phyloP scores from a whole-genome alignment of 2,797 vertebrate genomes.

The Tarsius wallacei region DNA sequence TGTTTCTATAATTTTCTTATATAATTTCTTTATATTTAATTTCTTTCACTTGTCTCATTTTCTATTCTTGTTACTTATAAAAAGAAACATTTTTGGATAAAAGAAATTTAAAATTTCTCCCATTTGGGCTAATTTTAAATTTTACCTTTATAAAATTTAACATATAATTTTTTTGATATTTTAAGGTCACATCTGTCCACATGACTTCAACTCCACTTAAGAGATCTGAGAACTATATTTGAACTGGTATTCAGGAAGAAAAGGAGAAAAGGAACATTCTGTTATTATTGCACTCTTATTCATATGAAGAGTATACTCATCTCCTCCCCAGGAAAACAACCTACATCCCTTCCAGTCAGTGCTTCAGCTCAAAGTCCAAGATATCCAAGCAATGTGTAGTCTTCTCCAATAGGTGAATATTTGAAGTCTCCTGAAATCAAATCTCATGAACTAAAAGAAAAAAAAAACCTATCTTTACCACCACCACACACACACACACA shows the following conservation, averaged over 20 bases:
- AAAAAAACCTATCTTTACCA: background rate
- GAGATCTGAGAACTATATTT: background rate
- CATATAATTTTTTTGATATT: conserved; percentile 2
- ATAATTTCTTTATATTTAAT: background rate
- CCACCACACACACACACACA: background rate
- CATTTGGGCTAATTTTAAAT: background rate
- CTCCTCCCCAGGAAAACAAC: background rate
- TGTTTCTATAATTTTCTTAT: too few species aligned
- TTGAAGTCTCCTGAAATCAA: background rate
- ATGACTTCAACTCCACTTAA: background rate
- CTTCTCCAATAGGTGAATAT: background rate
- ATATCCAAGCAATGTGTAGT: background rate
- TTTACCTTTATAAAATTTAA: conserved; percentile 31
- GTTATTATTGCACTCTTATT: background rate
- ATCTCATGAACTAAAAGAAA: background rate
- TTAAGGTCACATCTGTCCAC: background rate
- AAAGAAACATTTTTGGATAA: background rate
- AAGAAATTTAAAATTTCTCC: background rate
- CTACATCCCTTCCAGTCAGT: background rate
- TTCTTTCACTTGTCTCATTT: background rate
- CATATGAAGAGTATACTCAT: background rate
- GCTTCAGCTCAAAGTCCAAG: background rate
- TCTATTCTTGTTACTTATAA: background rate
- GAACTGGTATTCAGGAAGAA: background rate
- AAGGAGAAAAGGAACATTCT: background rate